These are phyloP conservation scores for Sus cebifrons DNA, from an alignment of 2,797 vertebrate genomes.

Conservation along the genomic window DNA sequence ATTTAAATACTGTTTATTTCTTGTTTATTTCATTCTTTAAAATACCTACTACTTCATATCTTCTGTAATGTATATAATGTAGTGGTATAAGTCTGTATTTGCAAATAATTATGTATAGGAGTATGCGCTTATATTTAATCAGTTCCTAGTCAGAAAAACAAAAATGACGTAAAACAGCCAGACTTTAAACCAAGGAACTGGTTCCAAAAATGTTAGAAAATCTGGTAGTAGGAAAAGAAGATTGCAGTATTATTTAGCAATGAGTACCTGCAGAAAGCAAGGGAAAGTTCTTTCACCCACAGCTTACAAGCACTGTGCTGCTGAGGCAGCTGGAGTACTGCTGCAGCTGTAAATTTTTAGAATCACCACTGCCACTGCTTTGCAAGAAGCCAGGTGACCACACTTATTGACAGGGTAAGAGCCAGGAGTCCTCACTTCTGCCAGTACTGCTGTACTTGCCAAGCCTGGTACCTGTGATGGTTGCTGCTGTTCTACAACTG, in stretches of 20 bases:
- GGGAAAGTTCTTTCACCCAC: background rate
- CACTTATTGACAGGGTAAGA: background rate
- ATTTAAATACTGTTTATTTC: conserved; percentile 49
- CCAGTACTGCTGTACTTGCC: background rate
- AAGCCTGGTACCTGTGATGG: background rate
- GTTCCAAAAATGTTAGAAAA: background rate
- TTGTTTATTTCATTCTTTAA: conserved; percentile 54
- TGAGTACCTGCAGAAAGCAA: background rate
- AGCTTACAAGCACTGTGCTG: background rate
- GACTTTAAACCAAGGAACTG: conserved; percentile 15
- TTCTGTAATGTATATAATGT: conserved; percentile 36
- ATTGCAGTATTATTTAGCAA: background rate
- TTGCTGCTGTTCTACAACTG: background rate
- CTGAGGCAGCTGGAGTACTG: background rate
- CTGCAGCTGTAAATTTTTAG: background rate
- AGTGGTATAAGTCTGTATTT: background rate
- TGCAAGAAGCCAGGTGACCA: background rate
- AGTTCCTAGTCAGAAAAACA: background rate
- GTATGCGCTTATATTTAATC: background rate
- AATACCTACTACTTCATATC: conserved; percentile 6
- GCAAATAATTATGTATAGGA: conserved; percentile 15
- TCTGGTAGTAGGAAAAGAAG: conserved; percentile 36
- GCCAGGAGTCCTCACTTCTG: background rate
- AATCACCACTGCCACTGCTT: background rate
- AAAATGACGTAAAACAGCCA: background rate